Evolutionary conservation across 2,797 vertebrate genomes (phyloP), one percentile per base, ranked within the genome.

Genomic region (Crypturellus tataupa): DNA sequence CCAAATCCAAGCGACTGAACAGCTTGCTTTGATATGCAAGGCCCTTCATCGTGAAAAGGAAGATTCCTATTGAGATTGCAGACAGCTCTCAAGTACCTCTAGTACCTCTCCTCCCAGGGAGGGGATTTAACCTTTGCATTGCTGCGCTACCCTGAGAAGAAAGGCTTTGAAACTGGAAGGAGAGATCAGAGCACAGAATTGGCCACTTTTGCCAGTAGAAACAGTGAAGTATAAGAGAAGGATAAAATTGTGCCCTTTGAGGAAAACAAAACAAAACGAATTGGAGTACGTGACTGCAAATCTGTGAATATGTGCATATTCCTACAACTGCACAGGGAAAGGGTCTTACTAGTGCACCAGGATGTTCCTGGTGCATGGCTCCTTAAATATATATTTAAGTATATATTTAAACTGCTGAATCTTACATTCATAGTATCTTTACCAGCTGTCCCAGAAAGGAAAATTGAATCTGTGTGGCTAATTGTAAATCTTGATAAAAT

Each of bases 11-110:
- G 89, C 49, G 91, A 76, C 82, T 91, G 87, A 95, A 93, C 87
- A 94, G 87, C 80, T 93, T 95, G 94, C 87, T 96, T 93, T 95
- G 85, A 92, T 85, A 78, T 12, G 13, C 87, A 78, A 37, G 49
- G 80, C 78, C 85, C 95, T 95, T 85, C 76, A 87, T 69, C 19
- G 23, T 75, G 72, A 91, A 94, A 94, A 93, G 53, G 76, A 94
- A 87, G 65, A 92, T 75, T 94, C 69, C 65, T 85, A 53, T 37
- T 90, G 84, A 93, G 92, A 87, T 63, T 68, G 87, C 82, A 93
- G 89, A 94, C 91, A 91, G 82, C 62, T 92, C 87, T 95, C 77
- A 75, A 93, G 93, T 83, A 47, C 53, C 67, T 96, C 80, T 90
- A 94, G 87, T 93, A 63, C 85, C 87, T 95, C 87, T 95, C 55